Percentiles rank a stretch among this genome's conserved stretches.
Evolutionary conservation across 2,797 vertebrate species (phyloP).

Genomic region (Anguilla pacifica): DNA sequence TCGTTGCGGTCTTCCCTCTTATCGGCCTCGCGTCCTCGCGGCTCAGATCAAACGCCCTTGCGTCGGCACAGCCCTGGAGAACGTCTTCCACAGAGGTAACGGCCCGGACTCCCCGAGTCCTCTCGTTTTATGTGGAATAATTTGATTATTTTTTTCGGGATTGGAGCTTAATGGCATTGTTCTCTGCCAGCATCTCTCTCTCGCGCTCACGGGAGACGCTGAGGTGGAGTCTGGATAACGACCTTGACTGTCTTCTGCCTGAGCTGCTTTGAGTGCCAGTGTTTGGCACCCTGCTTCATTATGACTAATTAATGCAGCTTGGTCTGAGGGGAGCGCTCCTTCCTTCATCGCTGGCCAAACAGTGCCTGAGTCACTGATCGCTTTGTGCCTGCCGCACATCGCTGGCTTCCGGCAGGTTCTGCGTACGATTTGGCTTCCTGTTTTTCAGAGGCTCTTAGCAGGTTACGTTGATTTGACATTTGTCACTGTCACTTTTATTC

Average conservation of each 20-base stretch:
- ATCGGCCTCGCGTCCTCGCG: background rate
- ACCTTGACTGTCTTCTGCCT: slow-evolving; percentile 69
- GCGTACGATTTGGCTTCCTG: slow-evolving; percentile 36
- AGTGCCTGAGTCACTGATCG: slow-evolving; percentile 43
- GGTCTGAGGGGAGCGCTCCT: slow-evolving; percentile 60
- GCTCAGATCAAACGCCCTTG: slow-evolving; percentile 44
- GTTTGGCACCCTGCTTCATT: slow-evolving; percentile 67
- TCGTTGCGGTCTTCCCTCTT: slow-evolving; percentile 4
- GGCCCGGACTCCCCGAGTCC: slow-evolving; percentile 33
- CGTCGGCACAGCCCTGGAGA: slow-evolving; percentile 37
- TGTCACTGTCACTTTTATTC: slow-evolving; percentile 63
- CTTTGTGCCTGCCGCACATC: slow-evolving; percentile 32
- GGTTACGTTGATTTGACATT: slow-evolving; percentile 48
- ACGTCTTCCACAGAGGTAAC: slow-evolving; percentile 37
- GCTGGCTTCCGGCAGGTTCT: slow-evolving; percentile 43
- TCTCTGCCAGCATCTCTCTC: slow-evolving; percentile 40
- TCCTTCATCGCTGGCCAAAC: slow-evolving; percentile 42
- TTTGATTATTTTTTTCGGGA: slow-evolving; percentile 53
- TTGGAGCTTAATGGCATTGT: slow-evolving; percentile 62
- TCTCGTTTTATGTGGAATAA: slow-evolving; percentile 32
- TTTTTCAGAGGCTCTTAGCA: slow-evolving; percentile 45
- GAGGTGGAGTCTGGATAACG: slow-evolving; percentile 50
- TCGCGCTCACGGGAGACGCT: slow-evolving; percentile 21
- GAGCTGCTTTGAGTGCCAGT: slow-evolving; percentile 56
- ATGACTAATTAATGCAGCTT: slow-evolving; percentile 73